Conservation (phyloP, 2,797 vertebrate genomes). For the Harpagifer antarcticus region DNA sequence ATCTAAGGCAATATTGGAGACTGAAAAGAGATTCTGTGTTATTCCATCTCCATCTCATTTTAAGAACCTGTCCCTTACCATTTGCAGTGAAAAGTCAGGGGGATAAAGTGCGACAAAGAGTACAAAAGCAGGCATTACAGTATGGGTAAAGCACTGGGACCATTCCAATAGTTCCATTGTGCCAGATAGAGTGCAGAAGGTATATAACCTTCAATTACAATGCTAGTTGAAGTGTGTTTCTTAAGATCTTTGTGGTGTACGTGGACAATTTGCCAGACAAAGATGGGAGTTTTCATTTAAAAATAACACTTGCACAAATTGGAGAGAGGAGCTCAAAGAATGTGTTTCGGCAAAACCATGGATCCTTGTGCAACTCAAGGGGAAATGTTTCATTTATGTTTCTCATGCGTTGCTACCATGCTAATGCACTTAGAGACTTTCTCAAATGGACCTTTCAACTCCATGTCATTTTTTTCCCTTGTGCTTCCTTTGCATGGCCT, state of each 20-base stretch:
- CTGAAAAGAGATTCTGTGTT: conserved; percentile 14
- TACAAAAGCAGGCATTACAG: conserved; percentile 8
- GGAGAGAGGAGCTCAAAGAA: not conserved
- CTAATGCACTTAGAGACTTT: not conserved
- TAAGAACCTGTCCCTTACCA: conserved; percentile 10
- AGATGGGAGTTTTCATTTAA: not conserved
- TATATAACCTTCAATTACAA: not conserved
- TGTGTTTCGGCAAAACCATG: not conserved
- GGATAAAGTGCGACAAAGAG: not conserved
- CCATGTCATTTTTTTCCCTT: not conserved
- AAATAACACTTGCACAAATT: not conserved
- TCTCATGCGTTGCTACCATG: not conserved
- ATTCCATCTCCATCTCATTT: conserved; percentile 17
- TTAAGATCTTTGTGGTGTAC: not conserved
- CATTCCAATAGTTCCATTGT: conserved; percentile 13
- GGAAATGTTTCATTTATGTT: not conserved
- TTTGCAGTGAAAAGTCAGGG: conserved; percentile 54
- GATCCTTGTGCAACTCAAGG: not conserved
- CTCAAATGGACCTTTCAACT: not conserved
- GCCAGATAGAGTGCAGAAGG: not conserved
- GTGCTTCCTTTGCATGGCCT: not conserved
- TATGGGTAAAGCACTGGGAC: conserved; percentile 1
- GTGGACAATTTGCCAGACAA: not conserved
- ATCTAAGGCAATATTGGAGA: conserved; percentile 1
- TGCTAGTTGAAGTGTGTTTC: not conserved